Percentiles rank a stretch among this genome's conserved stretches.
These are phyloP conservation scores for Polymixis lichenea DNA, from an alignment of 2,888 invertebrate genomes.

Conservation along the genomic window DNA sequence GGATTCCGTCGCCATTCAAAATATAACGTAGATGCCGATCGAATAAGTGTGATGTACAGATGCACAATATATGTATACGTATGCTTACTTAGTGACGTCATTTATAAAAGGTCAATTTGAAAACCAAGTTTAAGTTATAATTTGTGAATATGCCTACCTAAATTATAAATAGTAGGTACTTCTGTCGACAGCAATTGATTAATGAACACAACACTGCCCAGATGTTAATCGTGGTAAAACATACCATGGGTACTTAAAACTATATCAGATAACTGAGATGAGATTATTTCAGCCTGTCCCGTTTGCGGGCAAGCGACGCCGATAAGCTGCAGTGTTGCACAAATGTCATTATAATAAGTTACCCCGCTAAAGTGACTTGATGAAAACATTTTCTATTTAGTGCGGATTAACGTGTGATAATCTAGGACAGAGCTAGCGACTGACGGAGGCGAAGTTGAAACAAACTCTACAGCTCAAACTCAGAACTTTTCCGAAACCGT, in stretches of 20 bases:
- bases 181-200: not conserved
- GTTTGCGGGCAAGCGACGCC: not conserved
- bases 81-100: not conserved
- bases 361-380: constrained; percentile 22
- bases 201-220: not conserved
- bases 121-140: not conserved
- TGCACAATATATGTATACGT: too few species aligned
- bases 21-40: not conserved
- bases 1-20: not conserved
- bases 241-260: not conserved
- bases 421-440: constrained; percentile 31
- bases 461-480: constrained; percentile 7
- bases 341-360: constrained; percentile 43
- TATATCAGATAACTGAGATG: not conserved
- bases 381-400: constrained; percentile 46
- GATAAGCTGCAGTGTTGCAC: constrained; percentile 40
- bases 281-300: not conserved
- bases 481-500: constrained; percentile 11
- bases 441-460: constrained; percentile 23
- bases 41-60: not conserved
- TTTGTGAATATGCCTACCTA: not conserved
- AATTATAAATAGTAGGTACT: not conserved
- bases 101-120: not conserved
- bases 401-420: constrained; percentile 38
- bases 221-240: not conserved